Evolutionary conservation across 2,797 vertebrate genomes (phyloP), one percentile per base, ranked within the genome.

Genomic region (Sardinella longiceps): DNA sequence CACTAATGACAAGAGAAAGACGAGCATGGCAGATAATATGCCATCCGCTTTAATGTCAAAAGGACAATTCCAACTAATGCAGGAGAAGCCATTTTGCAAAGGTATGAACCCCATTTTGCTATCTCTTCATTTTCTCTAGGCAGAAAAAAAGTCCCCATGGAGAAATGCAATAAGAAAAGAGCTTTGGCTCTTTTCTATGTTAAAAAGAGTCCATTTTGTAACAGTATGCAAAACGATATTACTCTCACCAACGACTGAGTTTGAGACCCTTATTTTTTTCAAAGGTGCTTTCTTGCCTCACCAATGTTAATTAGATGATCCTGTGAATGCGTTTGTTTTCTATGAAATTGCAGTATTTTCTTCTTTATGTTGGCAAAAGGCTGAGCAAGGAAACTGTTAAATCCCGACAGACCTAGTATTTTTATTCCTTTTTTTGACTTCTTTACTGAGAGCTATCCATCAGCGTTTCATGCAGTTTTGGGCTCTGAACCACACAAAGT

Each of bases 381-480:
- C 87, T 87, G 82, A 84, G 90, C 84, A 82, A 81, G 89, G 88
- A 93, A 93, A 93, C 88, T 84, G 90, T 93, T 91, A 93, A 94
- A 93, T 91, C 88, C 89, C 88, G 33, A 91, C 89, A 82, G 87
- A 90, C 88, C 90, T 70, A 91, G 87, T 39, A 92, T 91, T 87
- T 74, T 84, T n/a, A 48, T 51, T 66, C 60, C 82, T 83, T 85
- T 81, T 85, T 86, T 83, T 86, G 90, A 89, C 92, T 93, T 94
- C 91, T 93, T 94, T 89, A 91, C 92, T 92, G 88, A 94, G 93
- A 93, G 90, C 91, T 94, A 94, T 95, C 94, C 93, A 92, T 94
- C 94, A 93, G 90, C 92, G 91, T 94, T 94, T 94, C 93, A 92
- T 92, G 91, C 92, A 90, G 92, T 94, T 94, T 94, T 91, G 92